A percentile compares a stretch with the other conserved stretches of the same genome.
Evolutionary conservation across 1,140 invertebrate genomes (phyloP).

Genomic region (Meloidogyne floridensis): DNA sequence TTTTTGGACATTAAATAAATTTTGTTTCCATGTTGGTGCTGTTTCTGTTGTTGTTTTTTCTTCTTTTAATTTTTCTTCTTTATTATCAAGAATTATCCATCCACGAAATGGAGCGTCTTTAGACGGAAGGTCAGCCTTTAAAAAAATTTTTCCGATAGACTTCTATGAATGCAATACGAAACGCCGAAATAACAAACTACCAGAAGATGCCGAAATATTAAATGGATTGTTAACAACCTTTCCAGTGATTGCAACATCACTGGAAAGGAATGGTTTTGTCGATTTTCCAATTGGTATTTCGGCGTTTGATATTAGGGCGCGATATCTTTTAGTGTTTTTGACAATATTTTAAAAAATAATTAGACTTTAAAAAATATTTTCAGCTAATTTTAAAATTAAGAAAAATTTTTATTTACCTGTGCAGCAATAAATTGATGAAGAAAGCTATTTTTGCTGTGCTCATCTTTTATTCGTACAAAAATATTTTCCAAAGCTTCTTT

Average conservation of each 20-base stretch:
- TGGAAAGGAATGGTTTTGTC: too few species aligned
- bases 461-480: conserved; percentile 71
- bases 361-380: too few species aligned
- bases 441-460: conserved; percentile 61
- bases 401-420: conserved; percentile 36
- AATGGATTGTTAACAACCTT: too few species aligned
- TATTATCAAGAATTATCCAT: conserved; percentile 38
- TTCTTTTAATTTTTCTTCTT: conserved; percentile 18
- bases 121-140: conserved; percentile 57
- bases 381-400: too few species aligned
- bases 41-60: conserved; percentile 61
- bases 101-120: conserved; percentile 61
- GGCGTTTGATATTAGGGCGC: too few species aligned
- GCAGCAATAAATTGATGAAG: conserved; percentile 59
- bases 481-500: conserved; percentile 77
- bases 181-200: too few species aligned
- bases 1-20: conserved; percentile 69
- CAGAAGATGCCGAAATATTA: too few species aligned
- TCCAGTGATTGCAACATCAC: too few species aligned
- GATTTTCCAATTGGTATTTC: too few species aligned
- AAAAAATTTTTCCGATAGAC: neutral
- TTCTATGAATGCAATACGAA: too few species aligned
- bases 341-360: too few species aligned
- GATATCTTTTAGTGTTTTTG: too few species aligned
- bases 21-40: conserved; percentile 39